Evolutionary conservation across 2,113 vertebrate species (phyloP).

Genomic region (Collichthys lucidus): DNA sequence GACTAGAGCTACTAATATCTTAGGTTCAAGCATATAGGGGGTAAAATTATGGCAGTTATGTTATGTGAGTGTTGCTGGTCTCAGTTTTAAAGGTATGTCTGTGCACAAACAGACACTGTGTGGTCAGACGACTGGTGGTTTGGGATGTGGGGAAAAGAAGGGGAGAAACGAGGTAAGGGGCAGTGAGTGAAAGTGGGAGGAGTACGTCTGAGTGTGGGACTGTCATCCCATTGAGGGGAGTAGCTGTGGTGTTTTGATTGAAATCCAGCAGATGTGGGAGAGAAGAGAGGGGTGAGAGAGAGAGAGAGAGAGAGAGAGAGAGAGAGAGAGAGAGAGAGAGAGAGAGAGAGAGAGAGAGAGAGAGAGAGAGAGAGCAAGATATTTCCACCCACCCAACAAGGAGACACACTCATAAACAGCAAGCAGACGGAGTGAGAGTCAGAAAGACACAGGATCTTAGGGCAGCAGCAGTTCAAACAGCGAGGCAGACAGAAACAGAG

Average conservation of each 20-base stretch:
- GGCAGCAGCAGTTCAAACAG: conserved; percentile 74
- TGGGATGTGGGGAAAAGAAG: conserved; percentile 59
- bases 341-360: conserved; percentile 60
- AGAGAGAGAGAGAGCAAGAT: conserved; percentile 74
- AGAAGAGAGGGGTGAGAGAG: conserved; percentile 63
- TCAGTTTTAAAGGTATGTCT: conserved; percentile 66
- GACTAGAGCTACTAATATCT: conserved; percentile 36
- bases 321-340: conserved; percentile 64
- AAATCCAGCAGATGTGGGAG: conserved; percentile 80
- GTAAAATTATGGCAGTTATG: conserved; percentile 39
- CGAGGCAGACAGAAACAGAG: conserved; percentile 62
- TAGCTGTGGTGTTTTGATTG: conserved; percentile 81
- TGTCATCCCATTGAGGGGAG: conserved; percentile 79
- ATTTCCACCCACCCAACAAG: conserved; percentile 86
- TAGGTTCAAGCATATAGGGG: conserved; percentile 26
- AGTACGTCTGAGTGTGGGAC: conserved; percentile 73
- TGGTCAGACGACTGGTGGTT: conserved; percentile 67
- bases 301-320: conserved; percentile 60
- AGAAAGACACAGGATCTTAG: conserved; percentile 80
- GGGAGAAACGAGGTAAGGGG: conserved; percentile 62
- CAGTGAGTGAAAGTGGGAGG: conserved; percentile 68
- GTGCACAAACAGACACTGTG: conserved; percentile 66
- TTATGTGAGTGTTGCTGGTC: conserved; percentile 51
- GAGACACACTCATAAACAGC: conserved; percentile 85
- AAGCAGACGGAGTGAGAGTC: conserved; percentile 73